Percentiles rank a stretch among this genome's conserved stretches.
phyloP scores from a whole-genome alignment of 2,113 vertebrate species.

The Morone saxatilis region DNA sequence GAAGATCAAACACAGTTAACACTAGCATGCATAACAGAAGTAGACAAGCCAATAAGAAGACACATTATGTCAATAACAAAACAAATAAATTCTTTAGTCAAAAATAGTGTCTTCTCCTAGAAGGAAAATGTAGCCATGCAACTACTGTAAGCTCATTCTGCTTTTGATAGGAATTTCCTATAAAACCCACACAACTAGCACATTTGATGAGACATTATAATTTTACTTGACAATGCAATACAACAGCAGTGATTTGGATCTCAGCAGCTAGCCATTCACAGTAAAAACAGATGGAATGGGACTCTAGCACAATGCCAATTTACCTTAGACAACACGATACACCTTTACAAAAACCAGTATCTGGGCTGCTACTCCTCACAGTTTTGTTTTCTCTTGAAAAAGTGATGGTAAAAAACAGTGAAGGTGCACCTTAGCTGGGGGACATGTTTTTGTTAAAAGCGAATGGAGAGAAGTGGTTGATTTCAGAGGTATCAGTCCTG shows the following conservation, averaged over 20 bases:
- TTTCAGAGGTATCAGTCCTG: conserved; percentile 85
- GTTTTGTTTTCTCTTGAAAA: conserved; percentile 87
- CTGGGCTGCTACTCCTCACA: conserved; percentile 75
- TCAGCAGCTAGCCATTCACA: conserved; percentile 44
- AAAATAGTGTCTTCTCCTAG: conserved; percentile 38
- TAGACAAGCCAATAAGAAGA: conserved; percentile 50
- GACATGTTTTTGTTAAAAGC: conserved; percentile 85
- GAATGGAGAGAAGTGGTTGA: conserved; percentile 82
- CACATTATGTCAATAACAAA: conserved; percentile 48
- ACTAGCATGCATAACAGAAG: conserved; percentile 31
- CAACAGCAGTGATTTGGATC: conserved; percentile 45
- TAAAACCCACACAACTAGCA: conserved; percentile 36
- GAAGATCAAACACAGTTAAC: conserved; percentile 55
- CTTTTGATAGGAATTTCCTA: conserved; percentile 44
- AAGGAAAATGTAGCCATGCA: background rate
- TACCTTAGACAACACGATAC: conserved; percentile 67
- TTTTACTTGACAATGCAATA: conserved; percentile 50
- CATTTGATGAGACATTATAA: conserved; percentile 49
- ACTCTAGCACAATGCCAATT: conserved; percentile 52
- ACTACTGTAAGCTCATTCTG: conserved; percentile 19
- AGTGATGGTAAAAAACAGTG: conserved; percentile 79
- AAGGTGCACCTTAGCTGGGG: conserved; percentile 82
- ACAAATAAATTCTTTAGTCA: conserved; percentile 40
- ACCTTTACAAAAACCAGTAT: conserved; percentile 80
- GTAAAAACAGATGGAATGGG: conserved; percentile 41